Conservation (phyloP, 2,888 invertebrate genomes). For the Busseola fusca region DNA sequence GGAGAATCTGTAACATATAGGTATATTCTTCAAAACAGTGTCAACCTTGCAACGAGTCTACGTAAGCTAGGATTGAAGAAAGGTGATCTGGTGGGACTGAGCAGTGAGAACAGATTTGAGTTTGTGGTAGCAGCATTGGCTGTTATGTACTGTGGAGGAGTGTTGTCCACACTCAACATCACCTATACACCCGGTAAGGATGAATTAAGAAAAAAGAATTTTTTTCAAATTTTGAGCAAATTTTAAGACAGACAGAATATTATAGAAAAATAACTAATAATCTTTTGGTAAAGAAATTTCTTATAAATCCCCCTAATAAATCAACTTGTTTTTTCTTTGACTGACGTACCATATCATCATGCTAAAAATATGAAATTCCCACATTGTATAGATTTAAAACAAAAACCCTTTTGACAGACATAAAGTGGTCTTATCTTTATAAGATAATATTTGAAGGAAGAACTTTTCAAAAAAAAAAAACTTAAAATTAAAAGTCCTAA, state of each 20-base stretch:
- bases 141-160: slow-evolving; percentile 88
- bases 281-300: background rate
- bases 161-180: slow-evolving; percentile 90
- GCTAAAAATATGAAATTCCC: no score
- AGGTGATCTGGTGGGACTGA: slow-evolving; percentile 89
- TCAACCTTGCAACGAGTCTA: slow-evolving; percentile 88
- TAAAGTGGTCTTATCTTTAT: no score
- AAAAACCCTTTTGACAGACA: no score
- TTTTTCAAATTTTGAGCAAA: background rate
- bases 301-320: no score
- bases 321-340: no score
- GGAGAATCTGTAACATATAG: slow-evolving; percentile 87
- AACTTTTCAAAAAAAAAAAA: no score
- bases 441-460: no score
- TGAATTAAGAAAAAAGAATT: background rate
- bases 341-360: no score
- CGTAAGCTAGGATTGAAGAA: slow-evolving; percentile 85
- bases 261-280: background rate
- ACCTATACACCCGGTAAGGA: slow-evolving; percentile 90
- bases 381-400: no score
- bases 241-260: background rate
- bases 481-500: no score
- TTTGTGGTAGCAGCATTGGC: slow-evolving; percentile 89
- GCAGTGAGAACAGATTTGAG: slow-evolving; percentile 91
- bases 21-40: slow-evolving; percentile 88